These are phyloP conservation scores for Xestia xanthographa DNA, from an alignment of 2,888 invertebrate species.

Conservation along the genomic window DNA sequence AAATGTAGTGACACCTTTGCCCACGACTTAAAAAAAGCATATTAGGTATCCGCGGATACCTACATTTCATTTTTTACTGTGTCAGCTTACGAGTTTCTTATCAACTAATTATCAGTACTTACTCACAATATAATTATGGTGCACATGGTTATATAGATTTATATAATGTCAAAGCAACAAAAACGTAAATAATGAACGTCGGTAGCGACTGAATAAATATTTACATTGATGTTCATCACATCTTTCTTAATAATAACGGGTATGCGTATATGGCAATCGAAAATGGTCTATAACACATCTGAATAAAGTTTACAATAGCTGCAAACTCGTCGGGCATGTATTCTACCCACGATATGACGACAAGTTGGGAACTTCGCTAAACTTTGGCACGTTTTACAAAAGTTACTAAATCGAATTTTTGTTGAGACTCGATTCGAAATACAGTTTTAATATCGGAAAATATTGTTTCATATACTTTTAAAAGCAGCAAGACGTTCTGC, in stretches of 20 bases:
- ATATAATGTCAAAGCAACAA: constrained; percentile 52
- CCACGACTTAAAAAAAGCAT: not conserved
- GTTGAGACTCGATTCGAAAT: constrained; percentile 72
- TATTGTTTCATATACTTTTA: constrained; percentile 68
- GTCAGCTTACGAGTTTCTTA: constrained; percentile 18
- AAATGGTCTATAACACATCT: constrained; percentile 43
- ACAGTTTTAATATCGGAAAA: constrained; percentile 75
- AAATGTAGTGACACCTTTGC: not conserved
- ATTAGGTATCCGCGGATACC: not conserved
- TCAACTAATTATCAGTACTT: constrained; percentile 13
- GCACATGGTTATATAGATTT: constrained; percentile 41
- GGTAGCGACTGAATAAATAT: constrained; percentile 61
- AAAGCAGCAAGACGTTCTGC: constrained; percentile 33
- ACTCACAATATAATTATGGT: constrained; percentile 42
- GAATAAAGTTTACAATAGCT: constrained; percentile 53
- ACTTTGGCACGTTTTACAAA: constrained; percentile 75
- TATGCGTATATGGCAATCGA: constrained; percentile 33
- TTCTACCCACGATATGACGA: constrained; percentile 73
- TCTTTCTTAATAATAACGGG: constrained; percentile 56
- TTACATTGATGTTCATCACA: constrained; percentile 67
- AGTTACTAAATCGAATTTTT: constrained; percentile 78
- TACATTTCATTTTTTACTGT: constrained; percentile 9
- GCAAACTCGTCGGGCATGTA: constrained; percentile 45
- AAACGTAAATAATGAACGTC: constrained; percentile 52
- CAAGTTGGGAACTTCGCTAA: constrained; percentile 72